Evolutionary conservation across 37 sponge, comb jelly and placozoan genomes (phyloP), one percentile per base, ranked within the genome.

Genomic region (Aplysina aerophoba): DNA sequence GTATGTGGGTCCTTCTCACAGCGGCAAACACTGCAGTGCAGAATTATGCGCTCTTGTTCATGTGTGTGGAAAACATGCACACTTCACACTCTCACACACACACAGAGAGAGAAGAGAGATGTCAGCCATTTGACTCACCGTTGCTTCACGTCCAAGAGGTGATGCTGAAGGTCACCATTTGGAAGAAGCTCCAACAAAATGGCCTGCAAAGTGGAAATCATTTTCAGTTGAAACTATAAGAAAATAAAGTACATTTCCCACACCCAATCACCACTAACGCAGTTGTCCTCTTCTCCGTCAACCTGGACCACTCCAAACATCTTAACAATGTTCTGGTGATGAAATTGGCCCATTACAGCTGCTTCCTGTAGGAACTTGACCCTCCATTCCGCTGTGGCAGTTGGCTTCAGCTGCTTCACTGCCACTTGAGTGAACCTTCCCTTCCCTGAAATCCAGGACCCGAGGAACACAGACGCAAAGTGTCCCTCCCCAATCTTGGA

Each of bases 281-380:
- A 19, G 82, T 84, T 72, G 27, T 85, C 88, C 21, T 89, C 87
- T 13, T 89, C 55, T 68, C 89, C 89, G 28, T 87, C 21, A 55
- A 87, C 87, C 35, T 69, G 28, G 11, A 93, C 93, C 20, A 93
- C 90, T 81, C 93, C 93, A 73, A 84, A 72, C 14, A 93, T 64
- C 19, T 66, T 83, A 50, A 93, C 79, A n/a, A 93, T 72, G 50
- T 93, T 87, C 12, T 85, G 88, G 80, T 93, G 93, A 22, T 55
- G 33, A 81, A 93, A 93, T 88, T 93, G 93, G 27, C 90, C 93
- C 88, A 87, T 89, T 55, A 89, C 87, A 85, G 90, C 87, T 21
- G 93, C 90, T 67, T 93, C 93, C 75, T 90, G 87, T 15, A 93
- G 90, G 69, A 93, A 87, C 78, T 85, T 93, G 37, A 93, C 88